Base-by-base conservation (phyloP, 2,888 invertebrate genomes). In the Acronicta aceris region DNA sequence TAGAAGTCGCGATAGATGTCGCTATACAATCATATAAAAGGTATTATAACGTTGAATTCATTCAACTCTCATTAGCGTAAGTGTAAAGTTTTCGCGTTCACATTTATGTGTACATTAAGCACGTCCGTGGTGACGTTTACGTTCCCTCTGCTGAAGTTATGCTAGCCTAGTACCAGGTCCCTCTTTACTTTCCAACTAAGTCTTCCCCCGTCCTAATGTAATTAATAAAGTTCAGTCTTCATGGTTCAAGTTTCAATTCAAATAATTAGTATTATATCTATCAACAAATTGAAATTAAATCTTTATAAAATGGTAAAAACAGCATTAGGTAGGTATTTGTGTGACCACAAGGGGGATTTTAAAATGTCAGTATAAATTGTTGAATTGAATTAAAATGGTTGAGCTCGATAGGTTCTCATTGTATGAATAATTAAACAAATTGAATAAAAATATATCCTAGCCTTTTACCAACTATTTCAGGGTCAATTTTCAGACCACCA, bases 211-310 rank as follows among this genome's bases (percentile, higher is more conserved):
- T 27, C 21, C 43, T 70, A 69, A 69, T 60, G 50, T 65, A 60
- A 70, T 69, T 70, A 70, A 70, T 70, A 69, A 70, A 69, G 69
- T 65, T 70, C 53, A 70, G 53, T 65, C 60, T 65, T 51, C 56
- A 54, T 21, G 53, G 56, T 56, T 69, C 65, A 53, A 65, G 70
- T 69, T 69, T 69, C 65, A 60, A 69, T 69, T 69, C 43, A 56
- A 65, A 69, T 60, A 53, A 69, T n/a, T n/a, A 47, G 48, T 56
- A 57, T 60, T 27, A 59, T 60, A 60, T 60, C 53, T 65, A 21
- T 21, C 21, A 21, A 57, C 56, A 69, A 65, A 69, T 57, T 69
- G 43, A 65, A 69, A 65, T 65, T 60, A 5, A 48, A 16, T n/a
- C 49, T 38, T 36, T 21, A 21, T 46, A 57, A 54, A 70, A 70